Percentiles rank a stretch among this genome's conserved stretches.
phyloP scores from a whole-genome alignment of 2,797 vertebrate species.

The Hipposideros larvatus region DNA sequence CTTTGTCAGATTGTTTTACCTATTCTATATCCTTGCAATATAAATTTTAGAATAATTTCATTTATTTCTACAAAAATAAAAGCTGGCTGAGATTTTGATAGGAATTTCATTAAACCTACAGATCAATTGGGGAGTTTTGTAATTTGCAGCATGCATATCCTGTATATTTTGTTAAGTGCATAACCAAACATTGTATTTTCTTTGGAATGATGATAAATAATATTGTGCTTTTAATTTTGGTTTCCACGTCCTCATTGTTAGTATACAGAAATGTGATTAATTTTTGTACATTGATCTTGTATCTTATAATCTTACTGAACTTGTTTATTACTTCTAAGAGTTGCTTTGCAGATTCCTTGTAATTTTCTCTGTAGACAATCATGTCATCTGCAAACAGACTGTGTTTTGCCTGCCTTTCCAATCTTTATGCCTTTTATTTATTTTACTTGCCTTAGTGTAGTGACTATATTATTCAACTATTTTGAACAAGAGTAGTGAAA shows the following conservation, averaged over 20 bases:
- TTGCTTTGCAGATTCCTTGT: not conserved
- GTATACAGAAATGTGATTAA: not conserved
- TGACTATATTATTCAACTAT: not conserved
- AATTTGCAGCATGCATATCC: not conserved
- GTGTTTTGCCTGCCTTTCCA: not conserved
- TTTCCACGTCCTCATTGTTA: not conserved
- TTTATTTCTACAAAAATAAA: not conserved
- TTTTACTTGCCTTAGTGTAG: not conserved
- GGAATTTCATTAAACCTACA: not conserved
- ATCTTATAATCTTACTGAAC: not conserved
- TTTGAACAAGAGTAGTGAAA: conserved; percentile 18
- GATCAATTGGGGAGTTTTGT: not conserved
- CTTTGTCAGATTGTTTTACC: not conserved
- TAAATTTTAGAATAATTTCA: conserved; percentile 24
- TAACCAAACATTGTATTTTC: not conserved
- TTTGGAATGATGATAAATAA: not conserved
- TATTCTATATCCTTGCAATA: not conserved
- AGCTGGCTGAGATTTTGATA: conserved; percentile 12
- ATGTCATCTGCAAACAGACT: not conserved
- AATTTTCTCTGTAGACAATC: not conserved
- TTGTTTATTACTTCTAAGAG: not conserved
- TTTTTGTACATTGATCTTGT: not conserved
- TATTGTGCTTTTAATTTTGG: not conserved
- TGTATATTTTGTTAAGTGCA: not conserved
- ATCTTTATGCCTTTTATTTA: not conserved